phyloP scores from a whole-genome alignment of 2,888 invertebrate genomes.

The Helobdella robusta region DNA sequence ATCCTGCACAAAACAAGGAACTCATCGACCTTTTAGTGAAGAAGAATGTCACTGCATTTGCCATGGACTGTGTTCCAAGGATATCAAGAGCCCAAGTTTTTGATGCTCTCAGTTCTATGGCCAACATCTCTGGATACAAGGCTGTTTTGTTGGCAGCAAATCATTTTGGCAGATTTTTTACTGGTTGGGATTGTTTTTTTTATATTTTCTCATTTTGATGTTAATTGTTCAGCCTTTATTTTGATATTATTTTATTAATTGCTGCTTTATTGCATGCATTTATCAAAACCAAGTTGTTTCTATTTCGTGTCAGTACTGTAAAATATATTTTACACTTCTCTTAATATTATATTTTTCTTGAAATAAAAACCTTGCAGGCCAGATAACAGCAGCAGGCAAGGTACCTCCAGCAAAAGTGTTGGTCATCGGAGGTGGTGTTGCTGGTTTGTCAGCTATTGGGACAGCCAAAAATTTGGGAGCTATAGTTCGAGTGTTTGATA shows the following conservation, averaged over 20 bases:
- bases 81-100: constrained; percentile 80
- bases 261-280: background rate
- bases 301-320: too few relatives aligned
- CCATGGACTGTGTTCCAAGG: constrained; percentile 80
- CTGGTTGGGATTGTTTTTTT: constrained; percentile 54
- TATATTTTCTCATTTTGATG: background rate
- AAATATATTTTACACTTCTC: too few relatives aligned
- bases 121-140: constrained; percentile 72
- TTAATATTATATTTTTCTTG: too few relatives aligned
- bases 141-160: constrained; percentile 81
- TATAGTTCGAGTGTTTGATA: constrained; percentile 77
- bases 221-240: background rate
- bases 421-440: constrained; percentile 80
- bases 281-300: background rate
- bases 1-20: constrained; percentile 71
- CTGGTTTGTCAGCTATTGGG: constrained; percentile 74
- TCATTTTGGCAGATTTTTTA: constrained; percentile 79
- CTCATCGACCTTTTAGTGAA: constrained; percentile 63
- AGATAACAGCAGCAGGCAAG: constrained; percentile 77
- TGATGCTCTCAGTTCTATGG: constrained; percentile 82
- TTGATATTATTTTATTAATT: background rate
- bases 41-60: constrained; percentile 69
- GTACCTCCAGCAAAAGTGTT: constrained; percentile 79
- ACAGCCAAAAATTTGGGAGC: constrained; percentile 80
- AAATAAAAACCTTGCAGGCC: too few relatives aligned